A percentile compares a stretch with the other conserved stretches of the same genome.
phyloP scores from a whole-genome alignment of 2,797 vertebrate species.

The Phoeniculus purpureus region DNA sequence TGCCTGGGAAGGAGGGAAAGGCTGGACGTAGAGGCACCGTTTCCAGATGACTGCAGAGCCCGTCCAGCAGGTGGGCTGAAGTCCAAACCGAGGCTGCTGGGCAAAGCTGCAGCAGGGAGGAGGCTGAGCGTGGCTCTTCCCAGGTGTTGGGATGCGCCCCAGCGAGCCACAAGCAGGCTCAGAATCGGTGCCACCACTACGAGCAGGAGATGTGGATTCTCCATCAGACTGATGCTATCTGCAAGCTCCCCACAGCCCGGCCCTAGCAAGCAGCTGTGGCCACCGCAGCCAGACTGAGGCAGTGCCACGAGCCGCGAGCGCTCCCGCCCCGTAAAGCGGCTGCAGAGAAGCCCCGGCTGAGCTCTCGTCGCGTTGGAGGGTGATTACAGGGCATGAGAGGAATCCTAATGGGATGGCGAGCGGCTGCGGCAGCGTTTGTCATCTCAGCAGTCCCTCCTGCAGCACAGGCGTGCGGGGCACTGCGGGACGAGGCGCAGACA shows the following conservation, averaged over 20 bases:
- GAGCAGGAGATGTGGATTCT: not conserved
- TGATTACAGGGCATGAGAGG: not conserved
- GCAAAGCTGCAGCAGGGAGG: not conserved
- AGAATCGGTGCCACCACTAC: rapidly evolving
- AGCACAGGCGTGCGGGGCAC: rapidly evolving
- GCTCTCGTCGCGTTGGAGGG: rapidly evolving
- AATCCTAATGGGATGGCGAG: not conserved
- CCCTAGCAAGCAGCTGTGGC: not conserved
- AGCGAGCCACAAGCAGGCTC: not conserved
- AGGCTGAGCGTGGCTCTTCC: not conserved
- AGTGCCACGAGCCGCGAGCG: rapidly evolving
- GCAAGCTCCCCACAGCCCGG: not conserved
- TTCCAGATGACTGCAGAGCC: not conserved
- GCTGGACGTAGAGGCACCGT: not conserved
- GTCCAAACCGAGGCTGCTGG: not conserved
- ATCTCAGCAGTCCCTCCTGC: not conserved
- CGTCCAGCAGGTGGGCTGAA: not conserved
- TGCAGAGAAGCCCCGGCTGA: not conserved
- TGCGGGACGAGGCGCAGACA: rapidly evolving
- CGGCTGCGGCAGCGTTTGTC: not conserved
- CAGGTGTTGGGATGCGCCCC: not conserved
- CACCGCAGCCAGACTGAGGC: rapidly evolving
- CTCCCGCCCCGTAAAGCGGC: not conserved
- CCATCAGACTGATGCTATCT: not conserved
- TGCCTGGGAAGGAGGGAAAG: not conserved